These are phyloP conservation scores for Caiman crocodilus DNA, from an alignment of 2,797 vertebrate species.

Conservation along the genomic window DNA sequence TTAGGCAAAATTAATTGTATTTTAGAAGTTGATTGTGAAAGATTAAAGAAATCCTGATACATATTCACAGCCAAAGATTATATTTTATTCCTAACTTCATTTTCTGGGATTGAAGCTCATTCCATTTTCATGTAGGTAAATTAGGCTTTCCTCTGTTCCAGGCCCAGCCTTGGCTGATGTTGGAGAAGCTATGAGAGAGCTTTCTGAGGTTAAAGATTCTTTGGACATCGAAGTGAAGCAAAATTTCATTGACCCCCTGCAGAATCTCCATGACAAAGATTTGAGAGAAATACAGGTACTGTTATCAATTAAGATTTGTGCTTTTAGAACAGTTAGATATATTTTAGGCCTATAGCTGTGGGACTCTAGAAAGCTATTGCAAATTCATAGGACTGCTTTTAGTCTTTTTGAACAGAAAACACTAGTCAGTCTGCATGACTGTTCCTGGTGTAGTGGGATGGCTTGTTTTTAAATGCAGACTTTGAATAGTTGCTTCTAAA, in stretches of 20 bases:
- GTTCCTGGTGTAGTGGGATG: neutral
- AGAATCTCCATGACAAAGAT: constrained; percentile 98
- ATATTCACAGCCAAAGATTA: neutral
- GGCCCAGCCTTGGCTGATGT: constrained; percentile 92
- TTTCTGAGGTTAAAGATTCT: constrained; percentile 96
- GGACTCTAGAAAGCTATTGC: neutral
- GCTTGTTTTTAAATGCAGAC: neutral
- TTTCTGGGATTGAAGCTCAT: neutral
- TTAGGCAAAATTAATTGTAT: neutral
- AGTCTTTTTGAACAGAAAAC: neutral
- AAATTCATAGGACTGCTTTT: neutral
- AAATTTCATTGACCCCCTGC: constrained; percentile 97
- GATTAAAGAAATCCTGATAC: neutral
- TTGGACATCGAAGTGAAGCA: constrained; percentile 99
- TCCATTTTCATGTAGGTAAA: neutral
- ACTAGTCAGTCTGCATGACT: neutral
- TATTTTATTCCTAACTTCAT: neutral
- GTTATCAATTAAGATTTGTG: neutral
- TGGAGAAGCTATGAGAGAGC: constrained; percentile 94
- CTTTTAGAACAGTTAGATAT: neutral
- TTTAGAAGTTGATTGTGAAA: neutral
- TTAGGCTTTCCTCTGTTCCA: constrained; percentile 65
- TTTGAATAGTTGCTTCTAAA: neutral
- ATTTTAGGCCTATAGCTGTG: neutral
- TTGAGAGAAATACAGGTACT: constrained; percentile 96